Percentiles rank a stretch among this genome's conserved stretches.
These are phyloP conservation scores for Drosophila sturtevanti DNA, from an alignment of 1,140 invertebrate genomes.

Conservation along the genomic window DNA sequence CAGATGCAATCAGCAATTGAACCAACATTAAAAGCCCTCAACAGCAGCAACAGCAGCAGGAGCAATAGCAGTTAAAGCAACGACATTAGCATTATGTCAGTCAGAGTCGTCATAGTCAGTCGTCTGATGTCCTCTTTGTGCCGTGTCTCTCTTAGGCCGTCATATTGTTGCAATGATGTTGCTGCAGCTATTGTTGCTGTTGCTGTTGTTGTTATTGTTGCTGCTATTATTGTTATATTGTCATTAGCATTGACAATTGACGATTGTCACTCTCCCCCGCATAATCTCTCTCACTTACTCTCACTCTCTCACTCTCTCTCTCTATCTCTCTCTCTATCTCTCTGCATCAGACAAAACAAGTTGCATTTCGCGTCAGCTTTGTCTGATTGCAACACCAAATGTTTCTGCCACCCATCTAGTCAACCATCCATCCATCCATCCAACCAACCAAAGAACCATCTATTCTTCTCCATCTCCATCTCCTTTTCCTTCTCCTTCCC, in stretches of 20 bases:
- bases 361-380: constrained; percentile 64
- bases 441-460: too few species aligned
- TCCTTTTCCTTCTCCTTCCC: neutral
- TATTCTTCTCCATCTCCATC: too few species aligned
- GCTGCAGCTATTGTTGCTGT: constrained; percentile 5
- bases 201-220: constrained; percentile 44
- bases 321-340: neutral
- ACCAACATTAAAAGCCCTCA: constrained; percentile 30
- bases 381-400: constrained; percentile 63
- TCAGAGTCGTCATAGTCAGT: constrained; percentile 2
- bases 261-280: neutral
- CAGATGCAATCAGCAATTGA: constrained; percentile 40
- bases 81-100: constrained; percentile 68
- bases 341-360: neutral
- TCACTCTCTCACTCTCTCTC: neutral
- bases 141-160: constrained; percentile 37
- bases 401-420: neutral
- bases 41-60: constrained; percentile 18
- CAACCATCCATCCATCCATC: too few species aligned
- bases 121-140: neutral
- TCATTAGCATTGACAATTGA: constrained; percentile 57
- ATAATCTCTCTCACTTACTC: neutral
- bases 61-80: constrained; percentile 24
- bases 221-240: constrained; percentile 73
- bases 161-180: constrained; percentile 68